Base-by-base conservation (phyloP, 2,797 vertebrate species). In the Anisognathus igniventris region DNA sequence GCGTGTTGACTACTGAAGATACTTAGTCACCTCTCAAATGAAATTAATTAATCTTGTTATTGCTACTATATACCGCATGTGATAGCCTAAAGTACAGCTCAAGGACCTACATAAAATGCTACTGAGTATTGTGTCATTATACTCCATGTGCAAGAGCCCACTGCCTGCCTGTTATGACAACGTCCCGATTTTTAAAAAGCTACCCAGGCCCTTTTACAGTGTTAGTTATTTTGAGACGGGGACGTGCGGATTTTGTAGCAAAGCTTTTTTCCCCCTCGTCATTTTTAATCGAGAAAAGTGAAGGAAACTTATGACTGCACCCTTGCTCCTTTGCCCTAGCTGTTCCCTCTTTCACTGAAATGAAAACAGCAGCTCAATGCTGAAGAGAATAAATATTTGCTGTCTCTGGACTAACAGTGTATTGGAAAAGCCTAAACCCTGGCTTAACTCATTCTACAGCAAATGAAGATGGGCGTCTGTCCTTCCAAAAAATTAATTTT, bases 241-340 rank as follows among this genome's bases (percentile, higher is more conserved):
- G 6, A 10, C 6, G 6, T 21, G 40, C 0, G 1, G 4, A 14
- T n/a, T 74, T 61, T 61, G 45, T 19, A 58, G 54, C 25, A 70
- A 51, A 7, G 33, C 8, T 30, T 15, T 9, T 18, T 5, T 5
- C 4, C 2, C 1, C 5, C 12, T 4, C 4, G 3, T 50, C 51
- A n/a, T 58, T 95, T 94, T 78, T 54, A 61, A 91, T 70, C 4
- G 64, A 35, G 81, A 74, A 89, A 85, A 86, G n/a, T 57, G 48
- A 85, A 82, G 50, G 65, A 68, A 95, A 89, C 42, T 54, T 83
- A 86, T 51, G 61, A 90, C 30, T 72, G 28, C 50, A 80, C 35
- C 45, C 53, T 77, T 76, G 61, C 68, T 91, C 72, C 85, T 94
- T 77, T 89, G 68, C 57, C 61, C 61, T 31, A 61, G 48, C 53